Base-by-base conservation (phyloP, 2,888 invertebrate genomes). In the Empis stercorea region DNA sequence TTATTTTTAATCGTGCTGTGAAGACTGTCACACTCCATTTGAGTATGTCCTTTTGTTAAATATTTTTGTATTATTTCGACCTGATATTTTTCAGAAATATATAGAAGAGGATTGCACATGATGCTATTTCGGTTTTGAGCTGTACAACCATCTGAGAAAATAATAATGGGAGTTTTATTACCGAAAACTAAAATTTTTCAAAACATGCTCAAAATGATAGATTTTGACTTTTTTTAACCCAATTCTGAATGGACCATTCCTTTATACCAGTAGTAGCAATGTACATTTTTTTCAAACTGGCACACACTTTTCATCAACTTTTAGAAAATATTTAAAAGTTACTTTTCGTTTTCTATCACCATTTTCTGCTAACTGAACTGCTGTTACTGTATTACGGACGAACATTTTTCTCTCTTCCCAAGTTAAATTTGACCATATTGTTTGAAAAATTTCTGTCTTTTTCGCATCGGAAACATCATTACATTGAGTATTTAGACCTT, bases 1-100 rank as follows among this genome's bases (percentile, higher is more conserved):
- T 44, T 48, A 3, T 38, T 32, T 30, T 48, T 43, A 39, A 48
- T 45, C 30, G 41, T 38, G 34, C 36, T 41, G 42, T 48, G 45
- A 1, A 45, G 44, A 44, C 39, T 43, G 23, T 47, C 27, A 13
- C 47, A 47, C 17, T 44, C 40, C 44, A 41, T 48, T 23, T 44
- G 48, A 14, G 44, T 44, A 27, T 44, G 41, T 17, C 40, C 44
- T n/a, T 41, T 43, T 23, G 23, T 23, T 15, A 42, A 43, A 46
- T 13, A 43, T 23, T 27, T 43, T 34, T 47, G 44, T 6, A 11
- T 27, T 30, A 47, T 44, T 34, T 34, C 30, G 10, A 39, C 16
- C 4, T 23, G 11, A 15, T 13, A 38, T 44, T 44, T 43, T 32
- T 13, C 16, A 2, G 32, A 17, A 15, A 39, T 13, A 27, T 11